Evolutionary conservation across 2,888 invertebrate genomes (phyloP).

Genomic region (Xestia c-nigrum): DNA sequence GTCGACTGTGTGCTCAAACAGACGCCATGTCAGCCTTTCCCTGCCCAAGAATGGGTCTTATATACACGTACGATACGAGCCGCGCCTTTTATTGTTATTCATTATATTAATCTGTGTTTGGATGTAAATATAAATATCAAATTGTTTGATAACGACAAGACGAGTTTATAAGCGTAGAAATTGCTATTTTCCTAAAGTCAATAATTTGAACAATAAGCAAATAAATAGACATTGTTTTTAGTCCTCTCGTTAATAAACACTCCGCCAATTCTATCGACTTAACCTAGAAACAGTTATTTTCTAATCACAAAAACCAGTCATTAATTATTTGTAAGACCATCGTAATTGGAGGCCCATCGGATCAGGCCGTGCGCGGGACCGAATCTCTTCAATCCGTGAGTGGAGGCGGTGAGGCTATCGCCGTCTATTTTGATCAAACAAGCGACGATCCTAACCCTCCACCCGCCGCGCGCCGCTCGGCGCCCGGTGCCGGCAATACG

Average conservation of each 20-base stretch:
- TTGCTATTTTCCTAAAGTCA: background rate
- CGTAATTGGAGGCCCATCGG: constrained; percentile 14
- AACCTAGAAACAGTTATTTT: constrained; percentile 20
- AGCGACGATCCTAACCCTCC: constrained; percentile 6
- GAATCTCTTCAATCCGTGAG: constrained; percentile 7
- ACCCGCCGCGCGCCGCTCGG: background rate
- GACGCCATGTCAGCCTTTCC: constrained; percentile 18
- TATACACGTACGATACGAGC: constrained; percentile 17
- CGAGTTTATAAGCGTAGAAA: background rate
- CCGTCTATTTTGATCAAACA: constrained; percentile 32
- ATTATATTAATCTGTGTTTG: constrained; percentile 28
- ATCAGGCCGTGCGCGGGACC: background rate
- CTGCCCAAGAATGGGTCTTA: constrained; percentile 16
- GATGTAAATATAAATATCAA: constrained; percentile 21
- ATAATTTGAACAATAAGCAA: background rate
- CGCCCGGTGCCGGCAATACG: constrained; percentile 1
- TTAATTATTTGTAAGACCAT: constrained; percentile 26
- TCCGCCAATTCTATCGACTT: background rate
- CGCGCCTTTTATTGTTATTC: constrained; percentile 5
- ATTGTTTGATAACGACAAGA: background rate
- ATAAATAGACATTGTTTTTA: background rate
- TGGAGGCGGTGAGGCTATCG: constrained; percentile 13
- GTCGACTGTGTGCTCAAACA: constrained; percentile 39
- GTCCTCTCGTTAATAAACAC: background rate
- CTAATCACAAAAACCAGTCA: constrained; percentile 15